Evolutionary conservation across 2,113 vertebrate species (phyloP).

Genomic region (Plotosus lineatus): DNA sequence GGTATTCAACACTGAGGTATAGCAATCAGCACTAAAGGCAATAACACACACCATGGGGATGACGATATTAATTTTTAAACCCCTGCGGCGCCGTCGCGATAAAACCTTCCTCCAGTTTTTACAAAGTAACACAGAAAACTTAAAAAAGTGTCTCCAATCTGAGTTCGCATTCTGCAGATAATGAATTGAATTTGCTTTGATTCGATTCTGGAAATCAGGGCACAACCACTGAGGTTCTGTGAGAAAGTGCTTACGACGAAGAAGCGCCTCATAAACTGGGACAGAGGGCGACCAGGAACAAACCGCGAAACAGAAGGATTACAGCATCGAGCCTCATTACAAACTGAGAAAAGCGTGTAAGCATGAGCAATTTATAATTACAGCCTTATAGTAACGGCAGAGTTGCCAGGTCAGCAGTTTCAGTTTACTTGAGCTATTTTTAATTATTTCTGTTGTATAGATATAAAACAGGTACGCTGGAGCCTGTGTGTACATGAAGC

Average conservation of each 20-base stretch:
- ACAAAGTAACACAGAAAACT: not conserved
- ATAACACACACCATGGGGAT: not conserved
- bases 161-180: not conserved
- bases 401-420: not conserved
- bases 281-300: not conserved
- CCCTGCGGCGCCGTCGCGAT: not conserved
- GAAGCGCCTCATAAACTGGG: not conserved
- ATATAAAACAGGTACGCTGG: not conserved
- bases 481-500: not conserved
- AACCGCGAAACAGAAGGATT: not conserved
- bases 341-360: not conserved
- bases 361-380: slow-evolving; percentile 24
- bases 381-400: slow-evolving; percentile 4
- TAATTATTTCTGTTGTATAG: not conserved
- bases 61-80: slow-evolving; percentile 40
- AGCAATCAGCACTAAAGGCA: slow-evolving; percentile 18
- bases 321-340: slow-evolving; percentile 15
- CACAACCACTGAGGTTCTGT: not conserved
- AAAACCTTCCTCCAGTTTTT: not conserved
- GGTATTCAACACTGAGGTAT: not conserved
- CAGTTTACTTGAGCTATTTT: not conserved
- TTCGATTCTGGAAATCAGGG: slow-evolving; percentile 18
- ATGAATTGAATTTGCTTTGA: slow-evolving; percentile 9
- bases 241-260: slow-evolving; percentile 17
- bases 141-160: not conserved